Evolutionary conservation across 2,888 invertebrate species (phyloP).

Genomic region (Druceiella hillmani): DNA sequence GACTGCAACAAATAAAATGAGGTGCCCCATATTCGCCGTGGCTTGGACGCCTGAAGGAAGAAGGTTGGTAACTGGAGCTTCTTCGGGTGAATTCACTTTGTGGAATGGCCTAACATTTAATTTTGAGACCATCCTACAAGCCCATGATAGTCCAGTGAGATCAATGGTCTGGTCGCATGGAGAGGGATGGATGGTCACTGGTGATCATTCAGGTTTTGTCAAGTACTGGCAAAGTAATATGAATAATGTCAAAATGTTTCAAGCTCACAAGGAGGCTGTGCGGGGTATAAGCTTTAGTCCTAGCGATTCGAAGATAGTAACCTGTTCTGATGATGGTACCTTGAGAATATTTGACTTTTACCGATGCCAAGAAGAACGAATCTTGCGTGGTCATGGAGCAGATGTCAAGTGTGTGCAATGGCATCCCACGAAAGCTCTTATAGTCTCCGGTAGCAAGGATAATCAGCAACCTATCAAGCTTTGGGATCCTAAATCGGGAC

Average conservation of each 20-base stretch:
- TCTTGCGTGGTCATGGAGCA: slow-evolving; percentile 91
- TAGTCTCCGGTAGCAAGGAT: slow-evolving; percentile 98
- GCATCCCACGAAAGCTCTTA: slow-evolving; percentile 97
- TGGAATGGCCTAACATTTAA: slow-evolving; percentile 99
- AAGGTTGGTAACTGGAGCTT: slow-evolving; percentile 95
- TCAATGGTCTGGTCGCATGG: slow-evolving; percentile 99
- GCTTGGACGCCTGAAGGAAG: slow-evolving; percentile 99
- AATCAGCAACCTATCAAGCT: slow-evolving; percentile 99
- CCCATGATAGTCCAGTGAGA: slow-evolving; percentile 98
- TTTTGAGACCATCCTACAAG: slow-evolving; percentile 99
- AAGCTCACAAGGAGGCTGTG: slow-evolving; percentile 99
- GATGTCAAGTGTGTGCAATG: slow-evolving; percentile 99
- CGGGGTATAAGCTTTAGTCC: slow-evolving; percentile 99
- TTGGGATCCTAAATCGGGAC: slow-evolving; percentile 98
- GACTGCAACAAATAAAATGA: slow-evolving; percentile 99
- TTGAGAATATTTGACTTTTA: slow-evolving; percentile 98
- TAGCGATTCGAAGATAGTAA: slow-evolving; percentile 96
- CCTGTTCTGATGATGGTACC: slow-evolving; percentile 99
- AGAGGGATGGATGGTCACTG: slow-evolving; percentile 99
- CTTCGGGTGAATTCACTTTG: slow-evolving; percentile 97
- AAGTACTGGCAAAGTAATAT: slow-evolving; percentile 99
- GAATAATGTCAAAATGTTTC: slow-evolving; percentile 99
- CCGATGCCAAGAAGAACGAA: slow-evolving; percentile 92
- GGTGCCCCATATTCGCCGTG: slow-evolving; percentile 98
- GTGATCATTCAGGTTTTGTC: slow-evolving; percentile 96